These are phyloP conservation scores for Silurus asotus DNA, from an alignment of 2,113 vertebrate genomes.

Conservation along the genomic window DNA sequence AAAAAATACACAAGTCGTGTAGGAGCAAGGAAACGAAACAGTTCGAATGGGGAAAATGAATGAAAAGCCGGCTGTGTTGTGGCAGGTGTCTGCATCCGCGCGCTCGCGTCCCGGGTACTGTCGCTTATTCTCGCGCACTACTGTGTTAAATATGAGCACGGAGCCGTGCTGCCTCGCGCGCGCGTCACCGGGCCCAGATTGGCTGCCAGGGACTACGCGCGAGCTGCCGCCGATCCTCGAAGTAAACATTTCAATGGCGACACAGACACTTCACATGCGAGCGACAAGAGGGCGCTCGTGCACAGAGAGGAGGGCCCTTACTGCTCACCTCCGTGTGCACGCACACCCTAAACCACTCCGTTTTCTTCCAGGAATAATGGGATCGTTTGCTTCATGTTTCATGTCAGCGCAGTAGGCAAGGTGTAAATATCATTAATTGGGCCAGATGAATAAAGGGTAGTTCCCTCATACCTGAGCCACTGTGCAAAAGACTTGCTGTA, in stretches of 20 bases:
- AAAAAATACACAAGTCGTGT: background rate
- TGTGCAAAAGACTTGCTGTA: background rate
- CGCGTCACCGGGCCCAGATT: slow-evolving; percentile 91
- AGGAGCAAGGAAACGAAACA: background rate
- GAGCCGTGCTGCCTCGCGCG: slow-evolving; percentile 78
- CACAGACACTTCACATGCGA: slow-evolving; percentile 64
- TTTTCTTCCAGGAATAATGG: slow-evolving; percentile 11
- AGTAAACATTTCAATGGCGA: slow-evolving; percentile 62
- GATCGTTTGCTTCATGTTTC: background rate
- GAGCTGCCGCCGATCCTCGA: slow-evolving; percentile 74
- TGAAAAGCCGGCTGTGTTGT: slow-evolving; percentile 50
- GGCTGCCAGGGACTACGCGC: slow-evolving; percentile 76
- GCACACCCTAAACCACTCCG: background rate
- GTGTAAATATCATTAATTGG: slow-evolving; percentile 15
- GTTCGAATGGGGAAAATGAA: background rate
- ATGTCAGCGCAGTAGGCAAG: slow-evolving; percentile 9
- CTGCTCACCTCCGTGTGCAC: background rate
- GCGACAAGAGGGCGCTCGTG: slow-evolving; percentile 73
- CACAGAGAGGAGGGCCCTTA: slow-evolving; percentile 18
- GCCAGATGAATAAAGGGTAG: background rate
- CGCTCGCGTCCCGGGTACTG: slow-evolving; percentile 64
- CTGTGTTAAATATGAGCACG: slow-evolving; percentile 89
- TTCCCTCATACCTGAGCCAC: background rate
- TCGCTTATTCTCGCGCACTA: slow-evolving; percentile 62
- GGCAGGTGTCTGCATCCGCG: slow-evolving; percentile 59